Conservation (phyloP, 2,113 vertebrate genomes). For the Pygoscelis antarcticus region DNA sequence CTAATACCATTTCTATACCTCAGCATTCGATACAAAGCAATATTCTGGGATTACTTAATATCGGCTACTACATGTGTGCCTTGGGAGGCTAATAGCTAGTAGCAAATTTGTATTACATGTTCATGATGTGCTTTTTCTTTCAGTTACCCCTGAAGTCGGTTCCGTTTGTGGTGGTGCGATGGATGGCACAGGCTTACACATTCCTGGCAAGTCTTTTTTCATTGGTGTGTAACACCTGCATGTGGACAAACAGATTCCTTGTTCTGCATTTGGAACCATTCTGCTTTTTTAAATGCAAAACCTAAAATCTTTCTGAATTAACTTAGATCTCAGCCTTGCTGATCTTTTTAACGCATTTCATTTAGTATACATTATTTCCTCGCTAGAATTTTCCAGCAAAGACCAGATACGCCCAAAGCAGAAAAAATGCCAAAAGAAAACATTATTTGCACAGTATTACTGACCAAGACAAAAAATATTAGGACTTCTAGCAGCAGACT, state of each 20-base stretch:
- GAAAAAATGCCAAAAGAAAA: background rate
- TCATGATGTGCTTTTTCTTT: background rate
- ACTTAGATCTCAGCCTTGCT: background rate
- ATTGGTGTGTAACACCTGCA: background rate
- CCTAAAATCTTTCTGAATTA: background rate
- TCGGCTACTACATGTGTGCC: background rate
- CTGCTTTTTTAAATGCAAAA: background rate
- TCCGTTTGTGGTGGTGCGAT: background rate
- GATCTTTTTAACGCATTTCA: background rate
- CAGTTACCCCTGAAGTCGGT: background rate
- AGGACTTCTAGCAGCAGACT: background rate
- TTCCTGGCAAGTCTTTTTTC: background rate
- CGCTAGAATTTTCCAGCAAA: background rate
- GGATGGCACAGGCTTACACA: background rate
- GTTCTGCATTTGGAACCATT: background rate
- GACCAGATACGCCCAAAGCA: rapidly evolving
- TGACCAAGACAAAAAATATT: background rate
- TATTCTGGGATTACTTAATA: background rate
- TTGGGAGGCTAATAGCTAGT: background rate
- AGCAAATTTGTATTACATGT: background rate
- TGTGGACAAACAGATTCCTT: background rate
- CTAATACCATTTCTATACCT: background rate
- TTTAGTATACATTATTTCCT: background rate
- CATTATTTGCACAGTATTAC: background rate
- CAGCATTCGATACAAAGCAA: background rate